Evolutionary conservation across 1,140 invertebrate species (phyloP), one percentile per base, ranked within the genome.

Genomic region (Triops longicaudatus): DNA sequence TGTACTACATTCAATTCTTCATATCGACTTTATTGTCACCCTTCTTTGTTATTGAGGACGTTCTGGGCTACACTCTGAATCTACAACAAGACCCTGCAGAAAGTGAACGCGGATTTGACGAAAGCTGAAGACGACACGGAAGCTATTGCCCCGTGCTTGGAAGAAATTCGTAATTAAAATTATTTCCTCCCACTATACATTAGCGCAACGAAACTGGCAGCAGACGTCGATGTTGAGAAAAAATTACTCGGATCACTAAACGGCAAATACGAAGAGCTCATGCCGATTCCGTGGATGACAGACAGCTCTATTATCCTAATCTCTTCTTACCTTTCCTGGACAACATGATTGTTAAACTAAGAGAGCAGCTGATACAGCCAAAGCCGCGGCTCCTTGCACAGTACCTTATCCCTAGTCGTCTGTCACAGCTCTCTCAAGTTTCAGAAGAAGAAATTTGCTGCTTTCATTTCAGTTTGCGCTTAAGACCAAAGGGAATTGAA

Each of bases 191-290:
- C 44, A 50, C 44, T 50, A 14, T 50, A 50, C 11, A 22, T 5
- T 63, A 63, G 44, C 44, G 44, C 44, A 63, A 63, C 44, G 22
- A 63, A 63, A 63, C 44, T 63, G 44, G 44, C 44, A 63, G 44
- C 44, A 63, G 44, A 63, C 22, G 44, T 63, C 44, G 44, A 63
- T 63, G 44, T 63, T 0, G 44, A 63, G 44, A 63, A 63, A 10
- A 63, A 63, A 63, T 63, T 12, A 0, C 44, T 22, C 44, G 1
- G 44, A 63, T 63, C 22, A 14, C 44, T 63, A 63, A 63, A 63
- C 44, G 44, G 22, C 44, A 63, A 63, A 63, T 44, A 63, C 9
- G 14, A 14, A 10, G 44, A 63, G 44, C 44, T 12, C 10, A 63
- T 63, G 44, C 44, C 4, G 44, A 63, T 22, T 10, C 44, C 14